These are phyloP conservation scores for Rhinoptilus africanus DNA, from an alignment of 2,113 vertebrate species.

Conservation along the genomic window DNA sequence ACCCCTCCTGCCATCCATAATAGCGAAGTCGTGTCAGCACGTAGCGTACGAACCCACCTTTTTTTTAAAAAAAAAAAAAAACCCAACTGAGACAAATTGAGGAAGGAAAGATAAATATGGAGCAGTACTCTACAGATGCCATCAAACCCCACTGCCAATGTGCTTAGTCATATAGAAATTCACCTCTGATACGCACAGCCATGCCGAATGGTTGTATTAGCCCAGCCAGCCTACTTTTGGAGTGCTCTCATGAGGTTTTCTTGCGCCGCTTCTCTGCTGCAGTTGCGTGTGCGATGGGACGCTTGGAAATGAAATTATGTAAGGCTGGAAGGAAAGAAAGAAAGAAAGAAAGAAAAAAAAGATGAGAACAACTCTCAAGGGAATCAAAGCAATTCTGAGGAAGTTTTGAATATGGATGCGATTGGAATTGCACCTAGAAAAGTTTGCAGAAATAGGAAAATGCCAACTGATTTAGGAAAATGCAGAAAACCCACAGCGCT, in stretches of 20 bases:
- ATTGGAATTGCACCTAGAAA: neutral
- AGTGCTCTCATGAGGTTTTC: neutral
- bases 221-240: neutral
- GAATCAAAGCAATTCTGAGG: neutral
- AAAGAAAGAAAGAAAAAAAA: neutral
- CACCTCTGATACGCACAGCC: neutral
- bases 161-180: neutral
- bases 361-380: neutral
- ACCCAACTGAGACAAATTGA: neutral
- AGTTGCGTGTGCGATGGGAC: fast-evolving
- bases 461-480: neutral
- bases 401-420: neutral
- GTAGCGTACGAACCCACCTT: neutral
- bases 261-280: neutral
- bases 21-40: neutral
- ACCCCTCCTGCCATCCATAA: neutral
- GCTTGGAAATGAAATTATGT: neutral
- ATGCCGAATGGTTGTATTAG: fast-evolving
- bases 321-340: neutral
- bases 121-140: neutral
- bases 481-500: fast-evolving
- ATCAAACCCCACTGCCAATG: neutral
- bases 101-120: conserved; percentile 10
- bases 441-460: neutral
- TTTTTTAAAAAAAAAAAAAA: neutral